Percentiles rank a stretch among this genome's conserved stretches.
These are phyloP conservation scores for Phylloscopus trochilus DNA, from an alignment of 2,113 vertebrate species.

Conservation along the genomic window DNA sequence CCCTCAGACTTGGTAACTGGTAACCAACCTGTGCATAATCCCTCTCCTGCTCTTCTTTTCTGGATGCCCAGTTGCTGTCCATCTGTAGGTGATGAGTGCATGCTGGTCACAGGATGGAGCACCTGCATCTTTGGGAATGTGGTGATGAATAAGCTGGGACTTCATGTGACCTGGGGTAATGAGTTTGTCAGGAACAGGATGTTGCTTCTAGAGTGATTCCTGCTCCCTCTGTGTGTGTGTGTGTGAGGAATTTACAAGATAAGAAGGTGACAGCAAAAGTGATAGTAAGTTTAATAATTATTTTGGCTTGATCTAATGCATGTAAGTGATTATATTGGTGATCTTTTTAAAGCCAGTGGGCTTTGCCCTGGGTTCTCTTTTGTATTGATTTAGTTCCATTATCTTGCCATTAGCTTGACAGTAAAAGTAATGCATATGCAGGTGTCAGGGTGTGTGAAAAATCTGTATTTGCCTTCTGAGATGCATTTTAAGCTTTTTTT, in stretches of 20 bases:
- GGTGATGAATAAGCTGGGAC: neutral
- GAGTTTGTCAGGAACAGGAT: neutral
- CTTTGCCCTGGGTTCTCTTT: neutral
- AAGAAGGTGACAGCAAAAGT: neutral
- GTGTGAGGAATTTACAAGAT: neutral
- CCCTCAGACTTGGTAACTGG: neutral
- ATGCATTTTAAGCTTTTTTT: neutral
- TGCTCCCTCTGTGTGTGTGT: neutral
- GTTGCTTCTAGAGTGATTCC: neutral
- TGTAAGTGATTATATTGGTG: neutral
- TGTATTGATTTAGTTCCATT: neutral
- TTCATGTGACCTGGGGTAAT: neutral
- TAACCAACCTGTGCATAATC: neutral
- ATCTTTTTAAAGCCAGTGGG: neutral
- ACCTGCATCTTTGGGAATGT: neutral
- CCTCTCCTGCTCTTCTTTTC: neutral
- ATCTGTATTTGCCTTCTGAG: neutral
- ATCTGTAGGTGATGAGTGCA: neutral
- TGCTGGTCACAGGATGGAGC: neutral
- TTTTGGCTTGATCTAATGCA: neutral
- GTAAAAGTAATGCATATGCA: neutral
- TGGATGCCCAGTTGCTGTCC: neutral
- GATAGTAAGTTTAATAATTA: slow-evolving; percentile 17
- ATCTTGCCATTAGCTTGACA: neutral
- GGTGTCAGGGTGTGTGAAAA: neutral